Evolutionary conservation across 1,140 invertebrate genomes (phyloP).

Genomic region (Diorhabda carinulata): DNA sequence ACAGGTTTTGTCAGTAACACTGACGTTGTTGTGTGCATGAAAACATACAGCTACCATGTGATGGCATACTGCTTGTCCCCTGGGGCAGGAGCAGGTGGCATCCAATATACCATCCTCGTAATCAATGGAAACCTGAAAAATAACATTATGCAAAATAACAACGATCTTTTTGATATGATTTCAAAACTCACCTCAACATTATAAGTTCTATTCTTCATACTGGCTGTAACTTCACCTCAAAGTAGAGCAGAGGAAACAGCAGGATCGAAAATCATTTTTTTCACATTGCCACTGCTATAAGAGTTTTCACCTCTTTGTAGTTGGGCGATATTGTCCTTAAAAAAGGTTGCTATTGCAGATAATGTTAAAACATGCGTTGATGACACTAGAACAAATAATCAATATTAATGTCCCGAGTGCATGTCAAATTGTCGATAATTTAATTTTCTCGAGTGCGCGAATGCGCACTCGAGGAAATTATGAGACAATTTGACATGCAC

Average conservation of each 20-base stretch:
- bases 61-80: constrained; percentile 13
- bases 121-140: constrained; percentile 10
- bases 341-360: constrained; percentile 14
- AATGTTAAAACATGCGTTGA: constrained; percentile 13
- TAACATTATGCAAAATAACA: no score
- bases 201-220: constrained; percentile 13
- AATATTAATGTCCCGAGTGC: no score
- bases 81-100: constrained; percentile 14
- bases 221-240: constrained; percentile 10
- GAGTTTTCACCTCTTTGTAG: constrained; percentile 18
- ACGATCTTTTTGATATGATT: no score
- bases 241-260: constrained; percentile 5
- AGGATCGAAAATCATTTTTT: constrained; percentile 9
- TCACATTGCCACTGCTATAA: constrained; percentile 14
- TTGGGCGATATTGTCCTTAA: constrained; percentile 11
- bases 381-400: no score
- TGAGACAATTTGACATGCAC: no score
- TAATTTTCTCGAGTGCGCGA: no score
- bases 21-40: constrained; percentile 14
- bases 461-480: no score
- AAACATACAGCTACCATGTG: constrained; percentile 15
- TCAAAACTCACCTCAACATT: constrained; percentile 1
- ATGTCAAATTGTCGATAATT: no score
- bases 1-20: constrained; percentile 14
- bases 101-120: constrained; percentile 9